Conservation (phyloP, 2,888 invertebrate genomes). For the Xylota segnis region DNA sequence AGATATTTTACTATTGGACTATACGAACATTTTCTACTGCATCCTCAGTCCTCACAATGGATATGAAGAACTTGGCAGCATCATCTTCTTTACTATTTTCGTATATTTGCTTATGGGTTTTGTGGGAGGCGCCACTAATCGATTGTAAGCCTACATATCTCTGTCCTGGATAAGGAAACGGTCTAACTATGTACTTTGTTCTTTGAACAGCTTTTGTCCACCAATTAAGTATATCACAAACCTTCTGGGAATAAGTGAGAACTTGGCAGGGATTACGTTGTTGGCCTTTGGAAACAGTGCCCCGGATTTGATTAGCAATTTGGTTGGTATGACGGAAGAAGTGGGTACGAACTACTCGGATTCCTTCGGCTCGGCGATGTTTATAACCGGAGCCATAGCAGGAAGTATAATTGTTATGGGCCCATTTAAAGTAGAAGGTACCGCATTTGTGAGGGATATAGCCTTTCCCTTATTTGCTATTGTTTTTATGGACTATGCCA, state of each 20-base stretch:
- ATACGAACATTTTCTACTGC: constrained; percentile 83
- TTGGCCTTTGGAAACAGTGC: constrained; percentile 90
- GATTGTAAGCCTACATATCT: constrained; percentile 85
- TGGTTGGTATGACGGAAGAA: constrained; percentile 84
- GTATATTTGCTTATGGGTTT: constrained; percentile 85
- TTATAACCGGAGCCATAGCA: constrained; percentile 87
- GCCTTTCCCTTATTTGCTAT: constrained; percentile 78
- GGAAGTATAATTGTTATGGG: constrained; percentile 85
- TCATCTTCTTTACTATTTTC: constrained; percentile 69
- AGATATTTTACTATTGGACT: constrained; percentile 81
- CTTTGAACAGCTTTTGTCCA: constrained; percentile 85
- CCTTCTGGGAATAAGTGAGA: constrained; percentile 85
- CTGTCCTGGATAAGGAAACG: neutral
- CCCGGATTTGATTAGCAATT: constrained; percentile 88
- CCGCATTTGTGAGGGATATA: constrained; percentile 78
- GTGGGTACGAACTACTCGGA: constrained; percentile 84
- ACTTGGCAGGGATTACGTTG: constrained; percentile 88
- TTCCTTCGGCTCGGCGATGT: constrained; percentile 86
- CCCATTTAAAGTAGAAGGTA: constrained; percentile 84
- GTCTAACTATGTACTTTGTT: constrained; percentile 10
- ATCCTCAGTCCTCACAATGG: constrained; percentile 78
- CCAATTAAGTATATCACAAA: constrained; percentile 85
- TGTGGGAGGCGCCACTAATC: constrained; percentile 86
- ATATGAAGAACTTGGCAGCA: constrained; percentile 63
- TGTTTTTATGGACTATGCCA: constrained; percentile 77